Base-by-base conservation (phyloP, 2,797 vertebrate genomes). In the Oreochromis grahami region DNA sequence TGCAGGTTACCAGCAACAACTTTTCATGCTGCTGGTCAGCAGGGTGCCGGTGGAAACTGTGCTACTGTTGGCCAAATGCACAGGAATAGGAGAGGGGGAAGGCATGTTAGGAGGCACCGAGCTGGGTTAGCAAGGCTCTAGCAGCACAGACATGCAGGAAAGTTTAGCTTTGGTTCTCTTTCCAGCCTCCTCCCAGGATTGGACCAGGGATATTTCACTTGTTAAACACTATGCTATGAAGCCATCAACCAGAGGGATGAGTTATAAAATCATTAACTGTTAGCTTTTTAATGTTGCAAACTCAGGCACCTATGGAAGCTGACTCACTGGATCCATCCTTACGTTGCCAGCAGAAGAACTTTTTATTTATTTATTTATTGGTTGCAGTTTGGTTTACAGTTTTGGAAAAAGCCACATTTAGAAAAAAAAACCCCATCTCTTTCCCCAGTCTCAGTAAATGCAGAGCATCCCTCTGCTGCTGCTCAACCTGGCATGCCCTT, bases 361-460 rank as follows among this genome's bases (percentile, higher is more conserved):
- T 41, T 43, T 41, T 43, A 10, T 15, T 68, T 41, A 15, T 43
- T 15, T 43, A 43, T 43, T 70, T 43, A 14, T 15, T 70, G 63
- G 36, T 21, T 15, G 60, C 60, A 41, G 5, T 21, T 68, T 68
- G 63, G n/a, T 41, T 68, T 68, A 68, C n/a, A 41, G 63, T 41
- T 68, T 41, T 65, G 36, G n/a, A 41, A 68, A 24, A 68, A 41
- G 63, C 5, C 36, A 24, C 41, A 68, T 48, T 45, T 36, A 36
- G 24, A 29, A 48, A 48, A 29, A 48, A 48, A 45, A n/a, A 0
- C 0, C 0, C 10, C 38, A 45, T 15, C n/a, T 70, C 24, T 32
- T 48, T 50, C 70, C 43, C 26, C 10, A 72, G 17, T 13, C 10
- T 32, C 68, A 74, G 10, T 74, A 48, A 11, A 48, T 72, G 24